These are phyloP conservation scores for Linurgus olivaceus DNA, from an alignment of 2,797 vertebrate genomes.

Conservation along the genomic window DNA sequence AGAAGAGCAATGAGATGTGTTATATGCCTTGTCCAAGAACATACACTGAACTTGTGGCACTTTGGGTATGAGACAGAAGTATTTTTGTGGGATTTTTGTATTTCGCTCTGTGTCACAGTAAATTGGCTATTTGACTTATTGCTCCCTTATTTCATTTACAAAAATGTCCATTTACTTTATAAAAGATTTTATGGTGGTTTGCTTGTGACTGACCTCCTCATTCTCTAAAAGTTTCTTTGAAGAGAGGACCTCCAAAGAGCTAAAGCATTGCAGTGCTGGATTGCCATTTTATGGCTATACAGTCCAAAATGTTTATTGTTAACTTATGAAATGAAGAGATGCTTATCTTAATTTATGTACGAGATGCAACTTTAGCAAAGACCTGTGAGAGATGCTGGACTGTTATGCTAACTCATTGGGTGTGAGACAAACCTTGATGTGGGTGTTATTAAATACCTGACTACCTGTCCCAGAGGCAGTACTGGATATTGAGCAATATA, in stretches of 20 bases:
- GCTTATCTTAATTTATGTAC: conserved; percentile 12
- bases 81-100: neutral
- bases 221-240: neutral
- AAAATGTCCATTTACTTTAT: neutral
- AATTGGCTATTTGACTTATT: neutral
- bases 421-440: conserved; percentile 30
- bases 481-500: conserved; percentile 3
- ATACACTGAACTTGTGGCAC: neutral
- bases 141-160: neutral
- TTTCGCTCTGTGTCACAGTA: neutral
- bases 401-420: neutral
- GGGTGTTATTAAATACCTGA: neutral
- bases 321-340: neutral
- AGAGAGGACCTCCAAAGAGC: neutral
- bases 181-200: neutral
- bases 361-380: conserved; percentile 5
- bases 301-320: neutral
- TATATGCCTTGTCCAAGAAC: neutral
- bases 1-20: neutral
- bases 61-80: neutral
- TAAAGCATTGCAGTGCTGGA: neutral
- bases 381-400: neutral
- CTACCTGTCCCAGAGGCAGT: conserved; percentile 14
- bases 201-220: neutral
- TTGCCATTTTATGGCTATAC: neutral